These are phyloP conservation scores for Limenitis camilla DNA, from an alignment of 2,888 invertebrate genomes.

Conservation along the genomic window DNA sequence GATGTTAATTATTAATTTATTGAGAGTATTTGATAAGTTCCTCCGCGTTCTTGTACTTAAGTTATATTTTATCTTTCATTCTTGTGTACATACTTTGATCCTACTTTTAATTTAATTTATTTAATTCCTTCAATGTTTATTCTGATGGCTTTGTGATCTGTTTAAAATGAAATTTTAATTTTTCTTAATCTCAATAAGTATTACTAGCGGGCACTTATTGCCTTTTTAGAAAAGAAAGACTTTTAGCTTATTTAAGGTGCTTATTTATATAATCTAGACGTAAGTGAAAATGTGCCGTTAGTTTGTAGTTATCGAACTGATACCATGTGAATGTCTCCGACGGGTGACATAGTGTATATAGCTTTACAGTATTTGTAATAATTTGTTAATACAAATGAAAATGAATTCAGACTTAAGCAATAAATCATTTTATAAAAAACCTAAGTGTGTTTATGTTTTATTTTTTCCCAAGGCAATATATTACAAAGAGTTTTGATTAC, in stretches of 20 bases:
- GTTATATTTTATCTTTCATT: conserved; percentile 2
- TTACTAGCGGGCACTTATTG: conserved; percentile 53
- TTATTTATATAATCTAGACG: conserved; percentile 55
- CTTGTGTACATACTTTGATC: conserved; percentile 17
- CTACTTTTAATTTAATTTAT: conserved; percentile 26
- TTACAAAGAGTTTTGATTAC: neutral
- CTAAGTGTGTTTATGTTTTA: conserved; percentile 33
- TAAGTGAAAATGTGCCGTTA: conserved; percentile 52
- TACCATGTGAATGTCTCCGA: conserved; percentile 32
- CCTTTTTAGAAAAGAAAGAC: conserved; percentile 66
- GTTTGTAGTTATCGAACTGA: conserved; percentile 57
- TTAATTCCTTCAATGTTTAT: conserved; percentile 20
- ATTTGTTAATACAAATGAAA: conserved; percentile 45
- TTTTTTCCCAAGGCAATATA: conserved; percentile 35
- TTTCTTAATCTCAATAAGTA: conserved; percentile 50
- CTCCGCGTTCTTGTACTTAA: conserved; percentile 24
- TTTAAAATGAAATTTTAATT: conserved; percentile 16
- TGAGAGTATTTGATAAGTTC: conserved; percentile 64
- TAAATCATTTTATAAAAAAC: conserved; percentile 33
- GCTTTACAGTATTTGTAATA: conserved; percentile 22
- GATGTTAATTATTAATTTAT: conserved; percentile 68
- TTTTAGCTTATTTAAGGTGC: conserved; percentile 58
- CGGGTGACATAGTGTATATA: conserved; percentile 26
- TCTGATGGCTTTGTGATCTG: conserved; percentile 19
- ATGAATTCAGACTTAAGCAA: conserved; percentile 48